Conservation (phyloP, 53 echinoderm and acorn worm genomes). For the Stichopus horrens region DNA sequence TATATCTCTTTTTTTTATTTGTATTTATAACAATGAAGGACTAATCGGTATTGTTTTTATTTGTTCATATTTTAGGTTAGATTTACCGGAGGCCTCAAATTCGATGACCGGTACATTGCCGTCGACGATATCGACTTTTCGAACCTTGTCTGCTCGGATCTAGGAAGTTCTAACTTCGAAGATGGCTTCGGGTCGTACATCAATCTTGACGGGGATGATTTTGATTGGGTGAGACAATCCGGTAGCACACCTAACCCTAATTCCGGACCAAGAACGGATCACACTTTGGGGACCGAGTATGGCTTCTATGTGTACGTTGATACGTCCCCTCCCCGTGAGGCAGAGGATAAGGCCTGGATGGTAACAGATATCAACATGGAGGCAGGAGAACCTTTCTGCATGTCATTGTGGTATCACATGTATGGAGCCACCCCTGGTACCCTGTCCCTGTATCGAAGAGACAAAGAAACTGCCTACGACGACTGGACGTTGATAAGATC, state of each 20-base stretch:
- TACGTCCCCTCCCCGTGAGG: constrained; percentile 51
- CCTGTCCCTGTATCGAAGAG: constrained; percentile 52
- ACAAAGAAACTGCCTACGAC: constrained; percentile 44
- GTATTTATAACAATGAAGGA: too few species aligned
- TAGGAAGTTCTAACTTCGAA: constrained; percentile 14
- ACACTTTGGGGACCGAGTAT: constrained; percentile 66
- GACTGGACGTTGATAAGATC: constrained; percentile 60
- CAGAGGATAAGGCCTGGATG: constrained; percentile 66
- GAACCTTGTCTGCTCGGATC: not conserved
- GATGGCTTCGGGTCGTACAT: constrained; percentile 13
- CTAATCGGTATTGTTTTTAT: too few species aligned
- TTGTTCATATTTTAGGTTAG: not conserved
- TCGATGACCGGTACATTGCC: constrained; percentile 39
- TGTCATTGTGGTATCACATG: constrained; percentile 90
- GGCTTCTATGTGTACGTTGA: constrained; percentile 56
- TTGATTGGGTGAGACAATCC: constrained; percentile 76
- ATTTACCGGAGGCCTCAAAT: not conserved
- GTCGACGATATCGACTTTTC: constrained; percentile 48
- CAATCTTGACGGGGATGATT: constrained; percentile 56
- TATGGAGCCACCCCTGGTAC: constrained; percentile 54
- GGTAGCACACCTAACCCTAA: constrained; percentile 58
- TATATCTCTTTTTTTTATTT: too few species aligned
- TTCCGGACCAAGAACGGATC: constrained; percentile 71
- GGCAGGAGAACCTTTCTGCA: constrained; percentile 54
- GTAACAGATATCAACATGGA: constrained; percentile 67